These are phyloP conservation scores for Misgurnus anguillicaudatus DNA, from an alignment of 2,113 vertebrate species.

Conservation along the genomic window DNA sequence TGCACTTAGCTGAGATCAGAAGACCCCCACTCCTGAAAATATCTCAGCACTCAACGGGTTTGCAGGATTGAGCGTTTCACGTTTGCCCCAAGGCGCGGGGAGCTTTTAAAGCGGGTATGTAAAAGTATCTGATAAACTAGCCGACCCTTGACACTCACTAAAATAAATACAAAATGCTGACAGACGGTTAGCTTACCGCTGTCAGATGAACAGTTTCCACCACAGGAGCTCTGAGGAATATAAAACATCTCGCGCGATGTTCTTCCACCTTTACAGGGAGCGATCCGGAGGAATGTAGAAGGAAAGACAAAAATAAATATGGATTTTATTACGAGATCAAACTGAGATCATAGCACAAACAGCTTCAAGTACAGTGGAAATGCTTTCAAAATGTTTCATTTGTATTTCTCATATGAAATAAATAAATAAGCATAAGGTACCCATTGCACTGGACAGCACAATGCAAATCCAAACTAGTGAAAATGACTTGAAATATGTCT, in stretches of 20 bases:
- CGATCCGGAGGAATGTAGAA: conserved; percentile 69
- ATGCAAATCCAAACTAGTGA: background rate
- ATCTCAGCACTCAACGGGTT: conserved; percentile 47
- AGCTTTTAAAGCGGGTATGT: conserved; percentile 41
- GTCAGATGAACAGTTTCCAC: conserved; percentile 89
- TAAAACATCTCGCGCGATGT: conserved; percentile 96
- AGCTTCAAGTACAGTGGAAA: background rate
- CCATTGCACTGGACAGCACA: background rate
- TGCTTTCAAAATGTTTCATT: background rate
- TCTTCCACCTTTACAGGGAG: conserved; percentile 85
- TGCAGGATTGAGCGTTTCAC: conserved; percentile 45
- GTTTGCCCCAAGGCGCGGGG: conserved; percentile 41
- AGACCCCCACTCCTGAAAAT: conserved; percentile 44
- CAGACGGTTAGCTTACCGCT: conserved; percentile 60
- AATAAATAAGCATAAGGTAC: background rate
- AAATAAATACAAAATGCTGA: conserved; percentile 42
- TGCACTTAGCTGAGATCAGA: conserved; percentile 46
- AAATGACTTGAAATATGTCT: background rate
- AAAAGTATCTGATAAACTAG: conserved; percentile 31
- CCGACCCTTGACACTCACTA: background rate
- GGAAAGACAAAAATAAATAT: conserved; percentile 23
- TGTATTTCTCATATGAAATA: background rate
- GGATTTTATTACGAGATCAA: background rate
- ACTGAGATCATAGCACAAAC: background rate
- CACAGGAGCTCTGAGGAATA: conserved; percentile 95